Conservation (phyloP, 2,797 vertebrate species). For the Spheniscus humboldti region DNA sequence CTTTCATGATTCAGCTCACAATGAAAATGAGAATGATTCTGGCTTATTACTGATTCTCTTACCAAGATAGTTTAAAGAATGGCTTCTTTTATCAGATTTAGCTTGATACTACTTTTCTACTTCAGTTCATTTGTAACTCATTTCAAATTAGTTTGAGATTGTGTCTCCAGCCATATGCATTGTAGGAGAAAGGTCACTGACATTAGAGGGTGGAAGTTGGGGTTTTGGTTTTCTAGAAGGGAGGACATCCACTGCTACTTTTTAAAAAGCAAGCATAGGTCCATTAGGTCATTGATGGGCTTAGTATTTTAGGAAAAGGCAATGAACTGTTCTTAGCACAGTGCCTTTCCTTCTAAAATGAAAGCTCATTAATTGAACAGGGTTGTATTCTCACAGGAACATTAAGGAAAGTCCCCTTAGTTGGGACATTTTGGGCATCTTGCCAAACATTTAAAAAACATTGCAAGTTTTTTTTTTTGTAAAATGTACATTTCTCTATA, state of each 20-base stretch:
- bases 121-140: slow-evolving; percentile 31
- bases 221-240: background rate
- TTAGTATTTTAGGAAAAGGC: background rate
- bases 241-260: background rate
- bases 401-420: slow-evolving; percentile 26
- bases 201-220: background rate
- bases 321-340: background rate
- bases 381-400: background rate
- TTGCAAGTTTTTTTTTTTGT: background rate
- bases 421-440: background rate
- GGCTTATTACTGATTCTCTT: slow-evolving; percentile 20
- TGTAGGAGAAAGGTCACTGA: background rate
- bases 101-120: background rate
- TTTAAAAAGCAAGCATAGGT: background rate
- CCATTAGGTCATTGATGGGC: background rate
- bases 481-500: slow-evolving; percentile 6
- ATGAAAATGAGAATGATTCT: slow-evolving; percentile 6
- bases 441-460: background rate
- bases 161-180: slow-evolving; percentile 2
- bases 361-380: slow-evolving; percentile 14
- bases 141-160: slow-evolving; percentile 39
- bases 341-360: background rate
- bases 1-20: background rate
- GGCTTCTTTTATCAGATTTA: background rate
- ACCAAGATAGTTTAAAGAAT: slow-evolving; percentile 23